Evolutionary conservation across 1,140 invertebrate species (phyloP), one percentile per base, ranked within the genome.

Genomic region (Trachymyrmex septentrionalis): DNA sequence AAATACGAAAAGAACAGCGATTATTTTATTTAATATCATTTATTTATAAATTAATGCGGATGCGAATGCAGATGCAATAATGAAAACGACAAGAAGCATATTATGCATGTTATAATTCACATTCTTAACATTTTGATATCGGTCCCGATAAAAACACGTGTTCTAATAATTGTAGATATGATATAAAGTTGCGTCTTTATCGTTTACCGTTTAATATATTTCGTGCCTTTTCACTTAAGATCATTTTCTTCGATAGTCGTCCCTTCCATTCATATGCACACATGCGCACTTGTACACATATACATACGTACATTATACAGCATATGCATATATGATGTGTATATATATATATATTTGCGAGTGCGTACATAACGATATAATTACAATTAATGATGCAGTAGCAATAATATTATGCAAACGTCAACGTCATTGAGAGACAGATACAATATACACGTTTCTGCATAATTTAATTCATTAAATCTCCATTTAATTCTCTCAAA

Each of bases 1-100:
- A 34, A 34, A 0, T 38, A 27, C 3, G 38, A 63, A 81, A 38
- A 73, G 48, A 82, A n/a, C 6, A 63, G 73, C n/a, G 1, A 2
- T 50, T 87, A 69, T 87, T 87, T 93, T 92, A 92, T 93, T 94
- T 92, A 94, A 94, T 95, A 94, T 95, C 89, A 92, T 95, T 95
- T 95, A 95, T 95, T 95, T 95, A 95, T 95, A 95, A 95, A 95
- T 95, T 94, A 95, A 95, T 95, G 66, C 93, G 93, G 66, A 69
- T 95, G 94, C 93, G 93, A 92, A 95, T 95, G 94, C 94, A 94
- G 95, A 95, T 95, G 95, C 94, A 95, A 94, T 95, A 95, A 95
- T 95, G 94, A 95, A 95, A 95, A 95, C 94, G 94, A 94, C 93
- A 95, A 95, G 93, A 95, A 95, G 94, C 94, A 91, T 67, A 67